Evolutionary conservation across 1,140 invertebrate species (phyloP).

Genomic region (Drosophila murphyi): DNA sequence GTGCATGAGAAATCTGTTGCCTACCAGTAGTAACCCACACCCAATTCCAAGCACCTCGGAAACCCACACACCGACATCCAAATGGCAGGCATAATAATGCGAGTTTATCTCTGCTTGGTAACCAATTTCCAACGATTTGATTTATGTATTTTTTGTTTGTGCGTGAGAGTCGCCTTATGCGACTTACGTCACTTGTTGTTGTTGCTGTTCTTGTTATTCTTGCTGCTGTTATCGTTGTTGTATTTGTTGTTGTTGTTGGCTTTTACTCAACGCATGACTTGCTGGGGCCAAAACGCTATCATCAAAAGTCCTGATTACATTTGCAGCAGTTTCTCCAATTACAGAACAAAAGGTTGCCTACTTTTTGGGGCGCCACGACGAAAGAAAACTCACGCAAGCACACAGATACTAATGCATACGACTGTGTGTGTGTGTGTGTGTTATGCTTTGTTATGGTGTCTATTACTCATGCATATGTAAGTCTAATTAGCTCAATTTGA

Average conservation of each 20-base stretch:
- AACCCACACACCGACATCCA: conserved; percentile 26
- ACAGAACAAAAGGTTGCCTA: conserved; percentile 52
- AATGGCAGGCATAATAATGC: conserved; percentile 71
- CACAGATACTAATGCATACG: not conserved
- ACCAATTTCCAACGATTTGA: conserved; percentile 75
- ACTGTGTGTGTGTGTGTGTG: conserved; percentile 1
- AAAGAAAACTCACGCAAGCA: conserved; percentile 4
- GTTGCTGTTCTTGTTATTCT: conserved; percentile 1
- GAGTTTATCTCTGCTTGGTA: conserved; percentile 79
- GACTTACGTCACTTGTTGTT: conserved; percentile 19
- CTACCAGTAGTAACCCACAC: conserved; percentile 7
- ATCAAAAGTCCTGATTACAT: conserved; percentile 73
- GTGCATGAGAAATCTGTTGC: conserved; percentile 35
- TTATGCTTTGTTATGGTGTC: conserved; percentile 10
- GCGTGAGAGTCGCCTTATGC: conserved; percentile 30
- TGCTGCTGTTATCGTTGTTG: not conserved
- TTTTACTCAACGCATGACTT: conserved; percentile 39
- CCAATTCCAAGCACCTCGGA: not conserved
- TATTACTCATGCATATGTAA: conserved; percentile 26
- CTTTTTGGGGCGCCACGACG: conserved; percentile 36
- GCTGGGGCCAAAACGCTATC: conserved; percentile 52
- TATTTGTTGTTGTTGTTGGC: conserved; percentile 5
- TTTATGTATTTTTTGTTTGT: conserved; percentile 79
- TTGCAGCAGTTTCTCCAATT: conserved; percentile 63
- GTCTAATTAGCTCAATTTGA: conserved; percentile 47